A percentile compares a stretch with the other conserved stretches of the same genome.
Conservation (phyloP, 2,113 vertebrate genomes). For the Sylvilagus bachmani region DNA sequence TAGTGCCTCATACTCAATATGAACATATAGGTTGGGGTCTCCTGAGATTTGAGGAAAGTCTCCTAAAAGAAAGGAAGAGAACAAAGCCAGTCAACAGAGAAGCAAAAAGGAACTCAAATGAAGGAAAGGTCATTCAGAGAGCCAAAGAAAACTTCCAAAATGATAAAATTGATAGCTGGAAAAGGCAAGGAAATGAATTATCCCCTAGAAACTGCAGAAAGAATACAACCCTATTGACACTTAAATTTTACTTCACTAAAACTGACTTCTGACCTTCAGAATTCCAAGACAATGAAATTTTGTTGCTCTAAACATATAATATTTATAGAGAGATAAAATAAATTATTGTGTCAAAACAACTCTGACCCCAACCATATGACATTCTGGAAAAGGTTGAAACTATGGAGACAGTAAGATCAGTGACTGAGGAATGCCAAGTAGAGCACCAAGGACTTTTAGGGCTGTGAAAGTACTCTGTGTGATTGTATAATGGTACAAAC, state of each 20-base stretch:
- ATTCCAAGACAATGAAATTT: background rate
- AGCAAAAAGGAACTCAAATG: background rate
- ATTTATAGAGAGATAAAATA: background rate
- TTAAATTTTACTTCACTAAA: background rate
- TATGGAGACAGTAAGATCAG: background rate
- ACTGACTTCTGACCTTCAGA: background rate
- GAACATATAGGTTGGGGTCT: background rate
- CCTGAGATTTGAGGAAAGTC: background rate
- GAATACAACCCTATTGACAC: background rate
- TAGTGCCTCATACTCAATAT: background rate
- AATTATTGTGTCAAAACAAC: background rate
- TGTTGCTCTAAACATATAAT: background rate
- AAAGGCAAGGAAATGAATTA: background rate
- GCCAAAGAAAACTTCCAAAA: slow-evolving; percentile 1
- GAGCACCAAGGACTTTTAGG: background rate
- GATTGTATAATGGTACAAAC: background rate
- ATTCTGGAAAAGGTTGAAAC: background rate
- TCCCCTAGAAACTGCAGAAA: background rate
- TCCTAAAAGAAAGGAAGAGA: background rate
- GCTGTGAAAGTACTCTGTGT: background rate
- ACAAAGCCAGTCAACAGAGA: background rate
- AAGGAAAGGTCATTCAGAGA: background rate
- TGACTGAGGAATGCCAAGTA: background rate
- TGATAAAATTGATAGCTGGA: background rate
- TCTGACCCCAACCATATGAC: background rate